These are phyloP conservation scores for Perodicticus potto DNA, from an alignment of 2,797 vertebrate species.

Conservation along the genomic window DNA sequence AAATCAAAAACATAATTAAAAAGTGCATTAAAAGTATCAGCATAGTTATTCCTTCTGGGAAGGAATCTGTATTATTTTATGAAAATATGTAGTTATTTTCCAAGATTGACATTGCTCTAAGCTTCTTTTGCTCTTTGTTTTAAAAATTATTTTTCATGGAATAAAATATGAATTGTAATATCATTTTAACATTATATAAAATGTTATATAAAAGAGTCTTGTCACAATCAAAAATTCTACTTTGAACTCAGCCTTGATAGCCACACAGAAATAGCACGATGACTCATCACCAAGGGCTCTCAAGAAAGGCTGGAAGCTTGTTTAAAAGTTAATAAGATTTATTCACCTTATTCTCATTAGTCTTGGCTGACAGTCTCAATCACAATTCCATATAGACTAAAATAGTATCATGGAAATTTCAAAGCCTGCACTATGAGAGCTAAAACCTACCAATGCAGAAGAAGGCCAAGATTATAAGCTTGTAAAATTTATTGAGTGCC, in stretches of 20 bases:
- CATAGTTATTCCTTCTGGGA: not conserved
- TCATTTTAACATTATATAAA: constrained; percentile 72
- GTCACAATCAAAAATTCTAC: constrained; percentile 73
- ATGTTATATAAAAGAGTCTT: constrained; percentile 74
- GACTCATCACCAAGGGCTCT: constrained; percentile 70
- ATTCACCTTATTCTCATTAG: constrained; percentile 75
- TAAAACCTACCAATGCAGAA: constrained; percentile 44
- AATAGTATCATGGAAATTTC: constrained; percentile 76
- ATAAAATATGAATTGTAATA: constrained; percentile 61
- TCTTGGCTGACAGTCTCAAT: constrained; percentile 75
- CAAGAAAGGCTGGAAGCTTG: constrained; percentile 64
- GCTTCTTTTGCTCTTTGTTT: not conserved
- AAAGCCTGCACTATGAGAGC: constrained; percentile 56
- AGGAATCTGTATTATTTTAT: not conserved
- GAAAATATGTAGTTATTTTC: not conserved
- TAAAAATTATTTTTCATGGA: constrained; percentile 27
- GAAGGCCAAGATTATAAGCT: not conserved
- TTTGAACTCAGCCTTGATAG: constrained; percentile 74
- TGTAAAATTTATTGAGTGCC: not conserved
- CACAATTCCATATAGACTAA: constrained; percentile 59
- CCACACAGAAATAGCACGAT: constrained; percentile 64
- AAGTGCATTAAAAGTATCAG: not conserved
- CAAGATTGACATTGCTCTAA: constrained; percentile 12
- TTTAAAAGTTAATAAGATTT: constrained; percentile 81
- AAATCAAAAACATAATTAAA: not conserved